phyloP scores from a whole-genome alignment of 37 sponge, comb jelly and placozoan species.

The Haliclona indistincta region DNA sequence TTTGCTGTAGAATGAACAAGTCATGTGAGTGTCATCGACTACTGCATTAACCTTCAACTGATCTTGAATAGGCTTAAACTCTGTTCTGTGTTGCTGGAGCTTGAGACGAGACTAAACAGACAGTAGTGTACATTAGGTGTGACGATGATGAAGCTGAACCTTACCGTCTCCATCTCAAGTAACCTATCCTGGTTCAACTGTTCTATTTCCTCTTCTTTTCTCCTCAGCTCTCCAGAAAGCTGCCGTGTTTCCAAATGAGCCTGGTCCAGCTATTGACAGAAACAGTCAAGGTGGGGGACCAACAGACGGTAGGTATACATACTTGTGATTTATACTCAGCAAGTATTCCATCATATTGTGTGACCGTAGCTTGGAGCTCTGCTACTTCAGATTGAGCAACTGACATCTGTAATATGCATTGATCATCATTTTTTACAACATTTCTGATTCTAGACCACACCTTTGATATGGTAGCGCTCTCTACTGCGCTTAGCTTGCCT shows the following conservation, averaged over 20 bases:
- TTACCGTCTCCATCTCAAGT: slow-evolving; percentile 68
- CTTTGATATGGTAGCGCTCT: slow-evolving; percentile 13
- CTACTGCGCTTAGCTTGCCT: slow-evolving; percentile 15
- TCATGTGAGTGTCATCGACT: background rate
- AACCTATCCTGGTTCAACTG: slow-evolving; percentile 47
- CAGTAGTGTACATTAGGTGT: background rate
- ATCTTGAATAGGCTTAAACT: slow-evolving; percentile 60
- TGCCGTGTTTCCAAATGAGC: slow-evolving; percentile 42
- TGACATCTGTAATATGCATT: slow-evolving; percentile 12
- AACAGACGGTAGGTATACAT: background rate
- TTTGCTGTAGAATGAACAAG: slow-evolving; percentile 28
- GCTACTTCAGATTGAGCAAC: slow-evolving; percentile 39
- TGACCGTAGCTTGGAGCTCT: slow-evolving; percentile 36
- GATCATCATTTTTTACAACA: background rate
- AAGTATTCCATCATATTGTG: slow-evolving; percentile 51
- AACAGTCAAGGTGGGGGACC: background rate
- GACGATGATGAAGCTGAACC: background rate
- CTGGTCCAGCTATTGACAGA: slow-evolving; percentile 31
- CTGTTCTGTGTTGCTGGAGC: slow-evolving; percentile 55
- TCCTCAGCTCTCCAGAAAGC: slow-evolving; percentile 26
- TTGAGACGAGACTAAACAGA: slow-evolving; percentile 46
- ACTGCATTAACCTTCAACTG: slow-evolving; percentile 51
- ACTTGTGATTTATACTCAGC: slow-evolving; percentile 69
- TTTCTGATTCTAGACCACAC: too few species aligned
- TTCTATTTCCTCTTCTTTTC: slow-evolving; percentile 61